These are phyloP conservation scores for Thera britannica DNA, from an alignment of 2,888 invertebrate genomes.

Conservation along the genomic window DNA sequence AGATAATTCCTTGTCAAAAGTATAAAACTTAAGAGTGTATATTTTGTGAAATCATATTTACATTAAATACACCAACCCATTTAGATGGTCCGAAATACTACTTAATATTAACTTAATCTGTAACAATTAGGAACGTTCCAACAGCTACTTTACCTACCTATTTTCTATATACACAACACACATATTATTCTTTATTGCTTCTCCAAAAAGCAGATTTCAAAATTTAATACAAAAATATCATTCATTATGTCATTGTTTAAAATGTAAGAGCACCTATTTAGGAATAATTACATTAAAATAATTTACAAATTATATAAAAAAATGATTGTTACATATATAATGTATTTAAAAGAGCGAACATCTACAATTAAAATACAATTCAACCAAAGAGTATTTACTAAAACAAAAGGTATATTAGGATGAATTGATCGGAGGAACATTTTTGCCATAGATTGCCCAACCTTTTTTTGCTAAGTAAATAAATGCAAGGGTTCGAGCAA, in stretches of 20 bases:
- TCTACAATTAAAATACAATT: slow-evolving; percentile 1
- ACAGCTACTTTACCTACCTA: slow-evolving; percentile 10
- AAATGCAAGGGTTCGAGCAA: slow-evolving; percentile 40
- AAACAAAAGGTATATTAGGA: background rate
- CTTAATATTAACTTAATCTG: slow-evolving; percentile 10
- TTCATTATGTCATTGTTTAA: slow-evolving; percentile 35
- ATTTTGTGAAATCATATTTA: slow-evolving; percentile 25
- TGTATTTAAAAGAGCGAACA: background rate
- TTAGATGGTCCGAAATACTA: slow-evolving; percentile 20
- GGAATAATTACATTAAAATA: slow-evolving; percentile 20
- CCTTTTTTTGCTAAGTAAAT: slow-evolving; percentile 8
- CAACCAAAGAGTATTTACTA: slow-evolving; percentile 13
- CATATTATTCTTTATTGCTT: slow-evolving; percentile 30
- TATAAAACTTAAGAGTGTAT: slow-evolving; percentile 11
- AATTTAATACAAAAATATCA: slow-evolving; percentile 25
- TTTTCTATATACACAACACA: slow-evolving; percentile 17
- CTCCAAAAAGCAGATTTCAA: slow-evolving; percentile 20
- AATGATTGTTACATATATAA: background rate
- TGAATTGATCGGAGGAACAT: background rate
- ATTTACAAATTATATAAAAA: slow-evolving; percentile 24
- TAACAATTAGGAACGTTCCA: slow-evolving; percentile 30
- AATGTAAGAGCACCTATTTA: slow-evolving; percentile 38
- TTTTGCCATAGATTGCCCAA: background rate
- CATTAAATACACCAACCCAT: slow-evolving; percentile 14
- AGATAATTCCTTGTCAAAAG: slow-evolving; percentile 21